Evolutionary conservation across 2,888 invertebrate genomes (phyloP).

Genomic region (Eubasilissa splendida): DNA sequence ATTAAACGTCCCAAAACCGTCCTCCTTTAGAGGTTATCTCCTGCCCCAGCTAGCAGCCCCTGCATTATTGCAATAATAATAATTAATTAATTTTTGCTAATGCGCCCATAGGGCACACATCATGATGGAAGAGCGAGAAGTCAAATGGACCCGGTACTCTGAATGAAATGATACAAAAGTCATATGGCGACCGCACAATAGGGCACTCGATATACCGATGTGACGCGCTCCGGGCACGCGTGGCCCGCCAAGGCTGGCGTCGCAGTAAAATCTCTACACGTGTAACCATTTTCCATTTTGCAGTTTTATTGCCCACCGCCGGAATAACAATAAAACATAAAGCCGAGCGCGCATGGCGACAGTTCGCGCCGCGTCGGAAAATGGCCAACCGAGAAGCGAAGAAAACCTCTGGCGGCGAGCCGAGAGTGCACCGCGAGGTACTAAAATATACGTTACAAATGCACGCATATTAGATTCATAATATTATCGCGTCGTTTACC

Average conservation of each 20-base stretch:
- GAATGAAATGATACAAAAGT: no score
- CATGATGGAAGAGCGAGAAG: no score
- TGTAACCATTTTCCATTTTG: constrained; percentile 27
- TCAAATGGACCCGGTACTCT: no score
- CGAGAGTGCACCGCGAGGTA: background rate
- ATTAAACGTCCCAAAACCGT: no score
- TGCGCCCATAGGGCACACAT: no score
- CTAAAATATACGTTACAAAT: background rate
- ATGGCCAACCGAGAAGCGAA: background rate
- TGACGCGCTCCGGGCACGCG: constrained; percentile 32
- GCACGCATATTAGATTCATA: background rate
- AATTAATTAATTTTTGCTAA: no score
- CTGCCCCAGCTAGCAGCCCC: no score
- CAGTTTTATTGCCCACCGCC: constrained; percentile 23
- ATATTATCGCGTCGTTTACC: no score
- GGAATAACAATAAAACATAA: constrained; percentile 16
- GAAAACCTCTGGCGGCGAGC: background rate
- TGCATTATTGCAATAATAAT: no score
- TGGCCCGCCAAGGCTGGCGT: constrained; percentile 37
- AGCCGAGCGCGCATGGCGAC: background rate
- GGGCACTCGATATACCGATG: background rate
- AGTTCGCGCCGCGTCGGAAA: background rate
- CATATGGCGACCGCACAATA: no score
- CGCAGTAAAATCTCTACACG: constrained; percentile 38
- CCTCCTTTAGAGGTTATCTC: no score